phyloP scores from a whole-genome alignment of 2,888 invertebrate species.

The Tachina lurida region DNA sequence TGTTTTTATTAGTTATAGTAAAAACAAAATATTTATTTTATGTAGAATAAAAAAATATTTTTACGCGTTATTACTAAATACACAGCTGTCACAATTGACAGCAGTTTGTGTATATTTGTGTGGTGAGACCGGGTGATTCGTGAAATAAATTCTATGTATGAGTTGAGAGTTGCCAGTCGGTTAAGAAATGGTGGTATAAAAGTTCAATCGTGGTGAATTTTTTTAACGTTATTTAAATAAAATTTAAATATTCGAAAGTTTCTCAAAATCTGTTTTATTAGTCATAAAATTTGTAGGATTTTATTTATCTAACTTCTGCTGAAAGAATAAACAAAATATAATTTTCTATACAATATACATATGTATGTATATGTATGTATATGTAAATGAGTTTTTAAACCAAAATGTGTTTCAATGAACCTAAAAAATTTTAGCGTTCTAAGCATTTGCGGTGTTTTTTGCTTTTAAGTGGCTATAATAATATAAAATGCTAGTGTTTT shows the following conservation, averaged over 20 bases:
- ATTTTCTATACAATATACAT: too few relatives aligned
- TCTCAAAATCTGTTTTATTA: too few relatives aligned
- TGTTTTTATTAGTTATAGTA: conserved; percentile 37
- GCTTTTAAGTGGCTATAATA: too few relatives aligned
- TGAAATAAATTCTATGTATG: not conserved
- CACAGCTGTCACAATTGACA: conserved; percentile 63
- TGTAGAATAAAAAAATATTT: conserved; percentile 54
- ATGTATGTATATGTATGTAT: too few relatives aligned
- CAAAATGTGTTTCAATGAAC: too few relatives aligned
- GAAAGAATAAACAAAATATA: too few relatives aligned
- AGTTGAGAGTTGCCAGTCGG: conserved; percentile 2
- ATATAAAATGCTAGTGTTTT: too few relatives aligned
- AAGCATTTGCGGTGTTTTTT: too few relatives aligned
- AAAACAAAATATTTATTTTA: conserved; percentile 58
- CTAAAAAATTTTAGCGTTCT: too few relatives aligned
- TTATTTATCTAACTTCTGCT: not conserved
- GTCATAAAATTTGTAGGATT: not conserved
- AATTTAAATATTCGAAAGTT: not conserved
- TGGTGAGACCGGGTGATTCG: not conserved
- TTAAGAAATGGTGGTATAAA: not conserved
- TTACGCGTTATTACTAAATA: conserved; percentile 63
- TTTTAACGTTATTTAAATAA: not conserved
- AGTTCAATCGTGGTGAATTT: not conserved
- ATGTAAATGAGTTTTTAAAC: too few relatives aligned
- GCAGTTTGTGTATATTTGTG: conserved; percentile 56